Conservation (phyloP, 2,797 vertebrate species). For the Nannoperca australis region DNA sequence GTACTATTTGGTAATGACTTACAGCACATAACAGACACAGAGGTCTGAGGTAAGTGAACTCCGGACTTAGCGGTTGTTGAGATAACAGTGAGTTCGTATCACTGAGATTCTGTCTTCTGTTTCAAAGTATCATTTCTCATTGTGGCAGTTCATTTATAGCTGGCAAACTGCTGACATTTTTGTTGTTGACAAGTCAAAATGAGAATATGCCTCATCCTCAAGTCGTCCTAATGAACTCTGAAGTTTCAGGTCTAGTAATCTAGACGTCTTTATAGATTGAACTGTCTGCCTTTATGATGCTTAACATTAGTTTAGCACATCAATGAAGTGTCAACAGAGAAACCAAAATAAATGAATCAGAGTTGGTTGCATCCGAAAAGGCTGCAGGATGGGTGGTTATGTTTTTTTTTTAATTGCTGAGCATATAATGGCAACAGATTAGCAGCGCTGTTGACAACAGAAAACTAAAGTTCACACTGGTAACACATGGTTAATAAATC, state of each 20-base stretch:
- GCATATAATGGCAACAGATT: conserved; percentile 1
- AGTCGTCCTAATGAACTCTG: conserved; percentile 57
- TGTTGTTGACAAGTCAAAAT: conserved; percentile 66
- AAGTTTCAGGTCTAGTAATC: conserved; percentile 35
- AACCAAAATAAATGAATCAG: neutral
- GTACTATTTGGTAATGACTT: neutral
- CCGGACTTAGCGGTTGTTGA: neutral
- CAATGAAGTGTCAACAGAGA: neutral
- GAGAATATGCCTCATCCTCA: conserved; percentile 42
- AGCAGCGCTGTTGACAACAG: neutral
- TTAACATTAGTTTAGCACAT: conserved; percentile 7
- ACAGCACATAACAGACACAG: neutral
- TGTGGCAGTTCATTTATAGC: conserved; percentile 48
- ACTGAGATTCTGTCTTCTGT: conserved; percentile 15
- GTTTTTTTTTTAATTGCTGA: neutral
- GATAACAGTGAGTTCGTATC: conserved; percentile 1
- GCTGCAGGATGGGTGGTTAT: neutral
- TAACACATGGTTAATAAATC: conserved; percentile 32
- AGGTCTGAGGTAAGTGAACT: neutral
- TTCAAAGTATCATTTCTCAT: conserved; percentile 43
- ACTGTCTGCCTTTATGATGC: conserved; percentile 1
- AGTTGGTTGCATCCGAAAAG: neutral
- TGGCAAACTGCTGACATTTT: conserved; percentile 72
- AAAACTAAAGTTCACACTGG: neutral
- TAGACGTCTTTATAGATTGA: conserved; percentile 8